phyloP scores from a whole-genome alignment of 2,888 invertebrate genomes.

The Cyaniris semiargus region DNA sequence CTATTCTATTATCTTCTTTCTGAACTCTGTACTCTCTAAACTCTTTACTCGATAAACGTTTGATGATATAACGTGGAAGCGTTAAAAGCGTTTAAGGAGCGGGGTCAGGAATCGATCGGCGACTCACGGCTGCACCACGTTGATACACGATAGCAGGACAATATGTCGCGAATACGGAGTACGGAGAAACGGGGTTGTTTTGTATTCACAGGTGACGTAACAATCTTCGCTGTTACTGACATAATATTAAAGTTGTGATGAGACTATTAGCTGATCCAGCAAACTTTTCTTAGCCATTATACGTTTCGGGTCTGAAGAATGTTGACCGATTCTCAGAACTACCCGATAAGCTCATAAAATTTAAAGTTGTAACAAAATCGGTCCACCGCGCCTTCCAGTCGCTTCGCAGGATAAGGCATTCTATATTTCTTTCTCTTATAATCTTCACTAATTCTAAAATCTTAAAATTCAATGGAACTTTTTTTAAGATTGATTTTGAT shows the following conservation, averaged over 20 bases:
- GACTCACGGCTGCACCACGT: slow-evolving; percentile 10
- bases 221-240: neutral
- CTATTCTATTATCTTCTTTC: too few species aligned
- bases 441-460: neutral
- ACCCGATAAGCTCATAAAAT: too few species aligned
- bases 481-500: neutral
- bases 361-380: too few species aligned
- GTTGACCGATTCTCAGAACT: too few species aligned
- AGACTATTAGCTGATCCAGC: too few species aligned
- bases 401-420: too few species aligned
- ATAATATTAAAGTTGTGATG: neutral
- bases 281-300: too few species aligned
- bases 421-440: too few species aligned
- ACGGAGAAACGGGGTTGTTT: neutral
- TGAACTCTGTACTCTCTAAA: neutral
- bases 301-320: too few species aligned
- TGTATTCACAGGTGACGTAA: neutral
- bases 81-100: slow-evolving; percentile 22
- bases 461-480: neutral
- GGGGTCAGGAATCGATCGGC: slow-evolving; percentile 25
- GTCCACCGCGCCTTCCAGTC: too few species aligned
- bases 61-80: slow-evolving; percentile 12
- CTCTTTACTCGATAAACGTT: slow-evolving; percentile 27
- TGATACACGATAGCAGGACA: slow-evolving; percentile 21
- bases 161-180: slow-evolving; percentile 22